Percentiles rank a stretch among this genome's conserved stretches.
Evolutionary conservation across 2,797 vertebrate species (phyloP).

Genomic region (Artibeus lituratus): DNA sequence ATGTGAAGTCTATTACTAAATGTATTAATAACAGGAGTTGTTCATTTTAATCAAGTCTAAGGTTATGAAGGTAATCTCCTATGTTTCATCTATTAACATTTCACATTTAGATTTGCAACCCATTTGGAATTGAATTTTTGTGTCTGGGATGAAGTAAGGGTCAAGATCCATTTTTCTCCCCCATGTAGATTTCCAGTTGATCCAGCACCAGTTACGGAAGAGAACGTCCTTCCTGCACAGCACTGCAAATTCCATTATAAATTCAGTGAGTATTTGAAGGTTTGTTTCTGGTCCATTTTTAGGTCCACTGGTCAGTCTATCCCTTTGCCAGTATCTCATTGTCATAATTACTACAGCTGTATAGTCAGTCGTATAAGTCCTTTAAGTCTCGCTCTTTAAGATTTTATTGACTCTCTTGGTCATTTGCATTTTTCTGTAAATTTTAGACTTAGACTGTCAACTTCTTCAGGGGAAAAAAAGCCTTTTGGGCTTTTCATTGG

Average conservation of each 20-base stretch:
- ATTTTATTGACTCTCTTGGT: neutral
- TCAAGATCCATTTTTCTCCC: neutral
- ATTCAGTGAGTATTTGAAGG: neutral
- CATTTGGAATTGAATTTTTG: neutral
- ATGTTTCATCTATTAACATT: neutral
- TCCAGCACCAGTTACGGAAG: neutral
- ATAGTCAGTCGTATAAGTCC: neutral
- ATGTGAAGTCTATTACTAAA: neutral
- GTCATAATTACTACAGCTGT: neutral
- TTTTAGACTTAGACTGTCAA: neutral
- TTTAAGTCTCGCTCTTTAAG: slow-evolving; percentile 12
- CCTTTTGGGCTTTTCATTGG: neutral
- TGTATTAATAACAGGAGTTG: neutral
- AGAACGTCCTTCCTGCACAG: neutral
- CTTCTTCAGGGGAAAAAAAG: neutral
- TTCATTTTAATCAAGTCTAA: neutral
- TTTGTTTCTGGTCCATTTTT: neutral
- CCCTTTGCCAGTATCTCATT: neutral
- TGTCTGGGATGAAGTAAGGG: neutral
- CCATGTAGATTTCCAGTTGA: neutral
- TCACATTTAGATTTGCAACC: neutral
- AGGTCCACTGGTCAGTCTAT: neutral
- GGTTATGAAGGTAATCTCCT: neutral
- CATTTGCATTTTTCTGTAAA: neutral
- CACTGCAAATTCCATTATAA: neutral